Percentiles rank a stretch among this genome's conserved stretches.
Evolutionary conservation across 2,113 vertebrate species (phyloP).

Genomic region (Struthio camelus): DNA sequence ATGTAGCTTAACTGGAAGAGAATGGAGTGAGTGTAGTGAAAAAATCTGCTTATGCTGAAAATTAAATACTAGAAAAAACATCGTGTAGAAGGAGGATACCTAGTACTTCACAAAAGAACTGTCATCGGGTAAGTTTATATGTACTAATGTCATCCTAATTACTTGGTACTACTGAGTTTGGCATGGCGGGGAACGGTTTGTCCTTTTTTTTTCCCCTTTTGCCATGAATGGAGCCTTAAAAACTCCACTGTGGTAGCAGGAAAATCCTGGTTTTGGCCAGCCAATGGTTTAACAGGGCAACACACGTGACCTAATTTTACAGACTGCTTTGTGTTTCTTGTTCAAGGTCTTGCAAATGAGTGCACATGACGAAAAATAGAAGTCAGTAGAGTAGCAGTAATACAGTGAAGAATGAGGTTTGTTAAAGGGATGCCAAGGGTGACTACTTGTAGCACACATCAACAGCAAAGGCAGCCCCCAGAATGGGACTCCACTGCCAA

Average conservation of each 20-base stretch:
- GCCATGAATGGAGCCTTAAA: neutral
- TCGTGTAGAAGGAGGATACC: neutral
- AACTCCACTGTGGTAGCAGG: neutral
- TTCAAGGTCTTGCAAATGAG: conserved; percentile 40
- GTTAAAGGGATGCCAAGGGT: neutral
- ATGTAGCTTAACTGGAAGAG: neutral
- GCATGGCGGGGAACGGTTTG: accelerated
- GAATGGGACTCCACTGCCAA: accelerated
- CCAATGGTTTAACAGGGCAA: neutral
- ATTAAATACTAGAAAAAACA: neutral
- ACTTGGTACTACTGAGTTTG: neutral
- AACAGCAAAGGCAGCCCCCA: neutral
- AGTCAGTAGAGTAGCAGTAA: conserved; percentile 48
- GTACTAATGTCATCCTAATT: neutral
- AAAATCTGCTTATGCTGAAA: neutral
- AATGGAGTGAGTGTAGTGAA: neutral
- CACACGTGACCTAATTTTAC: conserved; percentile 21
- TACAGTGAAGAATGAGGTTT: neutral
- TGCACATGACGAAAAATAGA: conserved; percentile 46
- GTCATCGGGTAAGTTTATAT: neutral
- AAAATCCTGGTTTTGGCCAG: conserved; percentile 7
- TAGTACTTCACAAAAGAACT: neutral
- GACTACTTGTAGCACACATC: neutral
- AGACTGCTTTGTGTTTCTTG: conserved; percentile 22
- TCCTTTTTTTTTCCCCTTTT: neutral